Conservation (phyloP, 2,888 invertebrate genomes). For the Hirtodrosophila confusa region DNA sequence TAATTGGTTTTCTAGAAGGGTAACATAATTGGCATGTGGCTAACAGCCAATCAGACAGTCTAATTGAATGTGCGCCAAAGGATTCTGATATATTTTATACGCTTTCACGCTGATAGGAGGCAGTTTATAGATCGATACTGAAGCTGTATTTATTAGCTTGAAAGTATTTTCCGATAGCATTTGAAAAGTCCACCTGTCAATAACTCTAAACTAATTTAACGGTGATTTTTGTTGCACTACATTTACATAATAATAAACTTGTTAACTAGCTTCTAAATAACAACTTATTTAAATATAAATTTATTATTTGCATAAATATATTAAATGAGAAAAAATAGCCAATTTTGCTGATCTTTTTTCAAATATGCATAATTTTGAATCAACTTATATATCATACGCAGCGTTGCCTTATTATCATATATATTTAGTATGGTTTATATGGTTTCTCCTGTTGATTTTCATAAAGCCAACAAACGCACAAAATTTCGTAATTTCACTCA, state of each 20-base stretch:
- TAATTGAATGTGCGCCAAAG: conserved; percentile 62
- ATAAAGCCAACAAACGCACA: conserved; percentile 36
- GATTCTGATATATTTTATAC: conserved; percentile 26
- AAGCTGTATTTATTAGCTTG: too few species aligned
- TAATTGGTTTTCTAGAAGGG: conserved; percentile 71
- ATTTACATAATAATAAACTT: too few species aligned
- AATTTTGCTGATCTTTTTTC: background rate
- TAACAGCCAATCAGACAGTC: conserved; percentile 54
- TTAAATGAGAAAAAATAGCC: background rate
- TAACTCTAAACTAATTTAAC: too few species aligned
- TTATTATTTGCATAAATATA: background rate
- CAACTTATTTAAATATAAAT: too few species aligned
- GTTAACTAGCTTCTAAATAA: too few species aligned
- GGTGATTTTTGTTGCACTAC: too few species aligned
- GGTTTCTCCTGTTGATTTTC: conserved; percentile 7
- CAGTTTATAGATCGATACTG: too few species aligned
- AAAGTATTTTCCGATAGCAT: too few species aligned
- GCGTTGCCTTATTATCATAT: conserved; percentile 9
- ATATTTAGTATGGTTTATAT: background rate
- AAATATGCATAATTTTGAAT: conserved; percentile 12
- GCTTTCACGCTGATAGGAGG: background rate
- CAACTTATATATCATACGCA: conserved; percentile 23
- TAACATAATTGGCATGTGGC: conserved; percentile 66
- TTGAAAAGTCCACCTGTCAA: too few species aligned
- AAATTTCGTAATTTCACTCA: conserved; percentile 43